These are phyloP conservation scores for Cervus canadensis DNA, from an alignment of 2,113 vertebrate species.

Conservation along the genomic window DNA sequence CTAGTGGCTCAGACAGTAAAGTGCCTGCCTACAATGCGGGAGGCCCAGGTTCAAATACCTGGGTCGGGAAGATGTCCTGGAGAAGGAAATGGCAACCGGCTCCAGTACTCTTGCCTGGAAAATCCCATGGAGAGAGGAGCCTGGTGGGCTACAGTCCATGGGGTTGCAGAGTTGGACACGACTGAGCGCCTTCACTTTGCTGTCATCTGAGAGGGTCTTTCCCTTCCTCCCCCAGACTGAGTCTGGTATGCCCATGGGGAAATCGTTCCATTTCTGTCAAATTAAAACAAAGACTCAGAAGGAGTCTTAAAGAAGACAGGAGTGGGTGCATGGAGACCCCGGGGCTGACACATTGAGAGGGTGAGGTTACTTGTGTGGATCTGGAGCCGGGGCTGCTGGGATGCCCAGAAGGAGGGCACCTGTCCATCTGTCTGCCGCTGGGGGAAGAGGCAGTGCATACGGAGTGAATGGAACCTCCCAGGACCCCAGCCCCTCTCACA, in stretches of 20 bases:
- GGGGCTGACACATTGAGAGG: not conserved
- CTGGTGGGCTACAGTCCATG: too few relatives aligned
- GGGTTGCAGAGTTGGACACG: too few relatives aligned
- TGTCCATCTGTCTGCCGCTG: accelerated
- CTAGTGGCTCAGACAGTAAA: too few relatives aligned
- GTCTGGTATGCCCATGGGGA: accelerated
- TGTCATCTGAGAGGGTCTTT: accelerated
- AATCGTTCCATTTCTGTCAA: not conserved
- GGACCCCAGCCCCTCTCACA: accelerated
- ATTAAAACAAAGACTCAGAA: not conserved
- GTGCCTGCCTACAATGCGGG: too few relatives aligned
- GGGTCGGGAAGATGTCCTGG: too few relatives aligned
- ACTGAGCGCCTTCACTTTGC: not conserved
- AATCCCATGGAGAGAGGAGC: too few relatives aligned
- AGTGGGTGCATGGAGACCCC: accelerated
- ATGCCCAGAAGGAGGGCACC: too few relatives aligned
- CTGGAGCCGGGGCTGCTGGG: not conserved
- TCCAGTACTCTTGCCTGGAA: too few relatives aligned
- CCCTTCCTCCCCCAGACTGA: not conserved
- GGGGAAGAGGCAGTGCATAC: not conserved
- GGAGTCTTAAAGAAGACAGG: not conserved
- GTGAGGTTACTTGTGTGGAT: accelerated
- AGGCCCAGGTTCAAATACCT: too few relatives aligned
- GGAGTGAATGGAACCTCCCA: not conserved
- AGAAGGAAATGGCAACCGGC: too few relatives aligned